A percentile compares a stretch with the other conserved stretches of the same genome.
phyloP scores from a whole-genome alignment of 2,888 invertebrate genomes.

The Cerastis leucographa region DNA sequence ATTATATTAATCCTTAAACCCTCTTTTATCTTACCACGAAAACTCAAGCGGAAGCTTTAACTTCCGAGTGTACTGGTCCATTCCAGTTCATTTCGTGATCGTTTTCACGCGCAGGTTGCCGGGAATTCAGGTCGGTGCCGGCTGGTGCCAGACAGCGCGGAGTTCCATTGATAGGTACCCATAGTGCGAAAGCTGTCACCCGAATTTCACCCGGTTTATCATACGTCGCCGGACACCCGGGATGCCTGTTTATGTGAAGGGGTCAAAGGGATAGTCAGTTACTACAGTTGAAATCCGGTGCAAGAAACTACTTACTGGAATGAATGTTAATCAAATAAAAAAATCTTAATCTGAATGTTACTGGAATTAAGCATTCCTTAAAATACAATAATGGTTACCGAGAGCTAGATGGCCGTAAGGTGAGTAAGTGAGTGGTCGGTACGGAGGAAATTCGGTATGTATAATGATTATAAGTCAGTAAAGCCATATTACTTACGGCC shows the following conservation, averaged over 20 bases:
- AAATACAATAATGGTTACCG: too few species aligned
- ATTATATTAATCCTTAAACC: conserved; percentile 19
- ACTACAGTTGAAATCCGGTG: conserved; percentile 9
- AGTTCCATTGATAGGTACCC: background rate
- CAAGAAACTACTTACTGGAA: conserved; percentile 5
- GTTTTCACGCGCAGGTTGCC: conserved; percentile 17
- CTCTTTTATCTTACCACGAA: conserved; percentile 37
- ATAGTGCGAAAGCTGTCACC: conserved; percentile 3
- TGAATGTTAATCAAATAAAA: too few species aligned
- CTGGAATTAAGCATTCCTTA: background rate
- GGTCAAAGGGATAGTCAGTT: background rate
- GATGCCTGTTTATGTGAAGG: background rate
- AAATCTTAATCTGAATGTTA: background rate
- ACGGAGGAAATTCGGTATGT: too few species aligned
- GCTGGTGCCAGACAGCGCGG: conserved; percentile 4
- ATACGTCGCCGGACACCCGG: background rate
- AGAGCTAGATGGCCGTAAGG: too few species aligned
- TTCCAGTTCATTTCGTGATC: conserved; percentile 41
- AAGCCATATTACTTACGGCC: too few species aligned
- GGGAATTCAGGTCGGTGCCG: background rate
- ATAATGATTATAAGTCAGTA: too few species aligned
- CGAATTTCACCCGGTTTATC: background rate
- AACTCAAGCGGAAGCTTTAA: conserved; percentile 40
- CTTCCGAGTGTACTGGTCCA: conserved; percentile 54
- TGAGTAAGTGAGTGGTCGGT: too few species aligned